Evolutionary conservation across 1,140 invertebrate species (phyloP), one percentile per base, ranked within the genome.

Genomic region (Geopemphigus sp.): DNA sequence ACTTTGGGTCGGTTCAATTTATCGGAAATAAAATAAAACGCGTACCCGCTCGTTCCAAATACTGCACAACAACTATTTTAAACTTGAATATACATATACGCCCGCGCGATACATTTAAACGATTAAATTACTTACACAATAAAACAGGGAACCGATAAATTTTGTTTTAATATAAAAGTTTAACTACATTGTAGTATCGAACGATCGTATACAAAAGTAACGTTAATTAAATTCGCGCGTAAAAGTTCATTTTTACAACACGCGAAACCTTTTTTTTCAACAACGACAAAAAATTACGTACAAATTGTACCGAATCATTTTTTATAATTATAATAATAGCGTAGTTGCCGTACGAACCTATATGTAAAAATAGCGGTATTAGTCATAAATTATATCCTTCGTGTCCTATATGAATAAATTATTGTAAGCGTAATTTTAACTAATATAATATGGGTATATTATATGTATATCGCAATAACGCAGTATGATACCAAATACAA

Each of bases 11-110:
- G 29, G 32, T 22, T 29, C 32, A 66, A 66, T 66, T 66, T 45
- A 66, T 66, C 29, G 2, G 32, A 66, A 66, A 66, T 39, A 66
- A 29, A 66, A 66, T 39, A 39, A n/a, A 54, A 45, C 32, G 39
- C 10, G 15, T 12, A 22, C 29, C n/a, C 19, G 19, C 29, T 19
- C 11, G 17, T 39, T n/a, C 32, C 32, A 61, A 61, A 61, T 17
- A 61, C 47, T 8, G 8, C n/a, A 39, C 32, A 29, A 61, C 24
- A 61, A 63, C 61, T 63, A 22, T 66, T 63, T 11, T 26, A 19
- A 50, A 50, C 47, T 10, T 50, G 5, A 12, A 14, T 19, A 15
- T 32, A 63, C 14, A n/a, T 39, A 39, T 66, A 66, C 19, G 22
- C 14, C n/a, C n/a, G n/a, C n/a, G n/a, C n/a, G n/a, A 66, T 5